Evolutionary conservation across 1,140 invertebrate genomes (phyloP), one percentile per base, ranked within the genome.

Genomic region (Argopecten irradians): DNA sequence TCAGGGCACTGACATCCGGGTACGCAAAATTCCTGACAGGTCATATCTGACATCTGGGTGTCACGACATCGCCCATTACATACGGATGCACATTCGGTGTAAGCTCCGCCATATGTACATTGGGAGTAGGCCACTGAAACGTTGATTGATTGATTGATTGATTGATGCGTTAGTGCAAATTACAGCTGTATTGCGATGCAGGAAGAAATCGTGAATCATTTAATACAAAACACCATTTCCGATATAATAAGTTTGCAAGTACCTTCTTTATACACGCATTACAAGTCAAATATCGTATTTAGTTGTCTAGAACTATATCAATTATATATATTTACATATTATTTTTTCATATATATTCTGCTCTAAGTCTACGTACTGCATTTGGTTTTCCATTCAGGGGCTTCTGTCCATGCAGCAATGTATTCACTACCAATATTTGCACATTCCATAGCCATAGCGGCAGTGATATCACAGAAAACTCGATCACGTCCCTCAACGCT

Each of bases 1-100:
- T 83, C 28, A 34, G 89, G 86, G 88, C 92, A 93, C 9, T 89
- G 86, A 83, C 93, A 93, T 1, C 89, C 92, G 22, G 93, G 89
- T 34, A 90, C 82, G 41, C 92, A 93, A 32, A 86, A 85, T 71
- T 92, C 86, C 34, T 90, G 86, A 55, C 91, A 91, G 82, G 34
- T 87, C 9, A 46, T 22, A 33, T 89, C 85, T 0, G 28, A 35
- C 14, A 89, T 34, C 22, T 88, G 55, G 28, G 87, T 82, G 83
- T 92, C 92, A 13, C 90, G 88, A 71, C 91, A 91, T 7, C n/a
- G 19, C 43, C 89, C 87, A 16, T 87, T 46, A 82, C 92, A 92
- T 33, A 87, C 28, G 19, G 43, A 36, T 5, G 89, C 86, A 84
- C 89, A 85, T 16, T 86, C 86, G 2, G 84, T 84, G 34, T 89